Evolutionary conservation across 2,888 invertebrate species (phyloP).

Genomic region (Apodemia zela): DNA sequence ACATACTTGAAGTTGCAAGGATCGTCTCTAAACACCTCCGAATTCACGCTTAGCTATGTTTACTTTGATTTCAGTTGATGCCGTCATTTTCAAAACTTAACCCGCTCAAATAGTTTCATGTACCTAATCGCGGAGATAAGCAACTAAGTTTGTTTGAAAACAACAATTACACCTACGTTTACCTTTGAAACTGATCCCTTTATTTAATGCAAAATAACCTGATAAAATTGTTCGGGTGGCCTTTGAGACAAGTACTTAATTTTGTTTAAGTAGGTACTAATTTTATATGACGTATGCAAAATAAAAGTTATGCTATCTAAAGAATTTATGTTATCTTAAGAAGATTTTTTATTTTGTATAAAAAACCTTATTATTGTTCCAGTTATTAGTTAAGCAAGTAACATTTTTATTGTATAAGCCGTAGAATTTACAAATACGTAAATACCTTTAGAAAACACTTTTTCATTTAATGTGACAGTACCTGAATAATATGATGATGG

Average conservation of each 20-base stretch:
- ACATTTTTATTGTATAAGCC: no score
- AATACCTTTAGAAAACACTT: no score
- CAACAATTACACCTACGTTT: background rate
- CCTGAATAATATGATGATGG: no score
- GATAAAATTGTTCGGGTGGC: background rate
- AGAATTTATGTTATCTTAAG: no score
- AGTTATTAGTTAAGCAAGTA: no score
- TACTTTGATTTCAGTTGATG: constrained; percentile 21
- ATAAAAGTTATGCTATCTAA: no score
- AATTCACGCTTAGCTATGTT: constrained; percentile 19
- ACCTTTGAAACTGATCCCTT: background rate
- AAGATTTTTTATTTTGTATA: no score
- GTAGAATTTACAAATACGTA: no score
- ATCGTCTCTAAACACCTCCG: constrained; percentile 19
- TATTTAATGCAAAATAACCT: background rate
- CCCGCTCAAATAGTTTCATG: constrained; percentile 9
- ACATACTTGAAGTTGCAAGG: constrained; percentile 14
- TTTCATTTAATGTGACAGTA: no score
- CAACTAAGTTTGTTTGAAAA: constrained; percentile 3
- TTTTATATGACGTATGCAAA: no score
- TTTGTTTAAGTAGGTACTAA: no score
- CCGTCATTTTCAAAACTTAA: constrained; percentile 7
- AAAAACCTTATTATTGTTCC: no score
- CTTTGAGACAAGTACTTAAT: background rate
- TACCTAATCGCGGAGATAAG: constrained; percentile 14